Evolutionary conservation across 2,113 vertebrate genomes (phyloP).

Genomic region (Porphyrio hochstetteri): DNA sequence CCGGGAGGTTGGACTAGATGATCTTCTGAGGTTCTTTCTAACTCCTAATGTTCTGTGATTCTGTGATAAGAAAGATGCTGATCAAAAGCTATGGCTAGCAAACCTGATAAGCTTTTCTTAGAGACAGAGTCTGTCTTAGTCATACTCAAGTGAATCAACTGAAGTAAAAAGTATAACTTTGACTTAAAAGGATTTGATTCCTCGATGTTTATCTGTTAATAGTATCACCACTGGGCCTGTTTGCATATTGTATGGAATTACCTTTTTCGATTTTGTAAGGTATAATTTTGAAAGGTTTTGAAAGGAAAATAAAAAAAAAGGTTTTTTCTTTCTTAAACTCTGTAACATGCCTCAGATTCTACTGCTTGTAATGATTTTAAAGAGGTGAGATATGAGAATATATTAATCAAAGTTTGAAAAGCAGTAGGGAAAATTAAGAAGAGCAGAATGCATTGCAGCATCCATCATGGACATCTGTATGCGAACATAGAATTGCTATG

Average conservation of each 20-base stretch:
- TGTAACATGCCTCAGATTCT: not conserved
- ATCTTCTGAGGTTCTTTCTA: too few species aligned
- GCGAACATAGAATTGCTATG: not conserved
- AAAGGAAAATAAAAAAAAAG: not conserved
- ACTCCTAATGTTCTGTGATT: too few species aligned
- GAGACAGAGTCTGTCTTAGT: not conserved
- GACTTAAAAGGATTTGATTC: not conserved
- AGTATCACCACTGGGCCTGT: not conserved
- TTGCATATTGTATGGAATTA: not conserved
- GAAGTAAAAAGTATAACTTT: not conserved
- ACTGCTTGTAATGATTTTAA: not conserved
- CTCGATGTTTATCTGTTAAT: not conserved
- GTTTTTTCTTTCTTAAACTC: not conserved
- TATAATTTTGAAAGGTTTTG: not conserved
- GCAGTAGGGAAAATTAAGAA: not conserved
- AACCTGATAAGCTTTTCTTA: not conserved
- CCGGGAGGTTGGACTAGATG: too few species aligned
- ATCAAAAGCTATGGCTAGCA: not conserved
- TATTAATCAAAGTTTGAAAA: not conserved
- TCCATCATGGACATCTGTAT: not conserved
- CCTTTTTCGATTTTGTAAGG: not conserved
- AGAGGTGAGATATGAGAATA: not conserved
- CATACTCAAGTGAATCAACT: not conserved
- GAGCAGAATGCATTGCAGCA: not conserved
- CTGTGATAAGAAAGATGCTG: not conserved